Evolutionary conservation across 2,113 vertebrate species (phyloP).

Genomic region (Microcebus murinus): DNA sequence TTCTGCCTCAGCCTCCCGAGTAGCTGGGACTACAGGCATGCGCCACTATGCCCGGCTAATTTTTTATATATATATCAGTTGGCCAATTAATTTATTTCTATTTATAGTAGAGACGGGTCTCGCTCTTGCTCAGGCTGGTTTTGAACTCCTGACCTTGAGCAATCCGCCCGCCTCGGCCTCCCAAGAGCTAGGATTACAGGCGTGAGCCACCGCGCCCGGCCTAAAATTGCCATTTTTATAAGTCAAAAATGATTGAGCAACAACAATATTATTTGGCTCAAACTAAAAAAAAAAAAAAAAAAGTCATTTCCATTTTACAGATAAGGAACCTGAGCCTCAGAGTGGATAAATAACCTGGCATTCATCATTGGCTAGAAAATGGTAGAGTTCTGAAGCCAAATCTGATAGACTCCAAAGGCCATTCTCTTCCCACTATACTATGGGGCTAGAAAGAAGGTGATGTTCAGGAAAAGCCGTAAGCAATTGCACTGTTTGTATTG

Average conservation of each 20-base stretch:
- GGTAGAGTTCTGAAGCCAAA: background rate
- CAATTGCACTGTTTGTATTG: background rate
- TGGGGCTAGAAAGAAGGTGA: background rate
- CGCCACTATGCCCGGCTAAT: no score
- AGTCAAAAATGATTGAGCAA: background rate
- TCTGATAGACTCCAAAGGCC: background rate
- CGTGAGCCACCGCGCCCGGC: no score
- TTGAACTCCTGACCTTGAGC: no score
- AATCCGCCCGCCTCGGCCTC: no score
- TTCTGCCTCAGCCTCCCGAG: no score
- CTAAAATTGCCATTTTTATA: background rate
- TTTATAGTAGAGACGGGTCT: no score
- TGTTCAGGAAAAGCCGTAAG: background rate
- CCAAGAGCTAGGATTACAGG: no score
- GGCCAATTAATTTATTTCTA: no score
- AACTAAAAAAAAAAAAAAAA: background rate
- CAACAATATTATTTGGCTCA: constrained; percentile 11
- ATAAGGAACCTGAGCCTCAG: background rate
- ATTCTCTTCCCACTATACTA: background rate
- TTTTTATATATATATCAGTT: no score
- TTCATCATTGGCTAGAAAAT: background rate
- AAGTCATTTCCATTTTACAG: background rate
- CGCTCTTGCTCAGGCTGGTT: no score
- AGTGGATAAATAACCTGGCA: background rate
- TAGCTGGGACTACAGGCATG: no score